Evolutionary conservation across 2,113 vertebrate species (phyloP).

Genomic region (Cyprinus carpio): DNA sequence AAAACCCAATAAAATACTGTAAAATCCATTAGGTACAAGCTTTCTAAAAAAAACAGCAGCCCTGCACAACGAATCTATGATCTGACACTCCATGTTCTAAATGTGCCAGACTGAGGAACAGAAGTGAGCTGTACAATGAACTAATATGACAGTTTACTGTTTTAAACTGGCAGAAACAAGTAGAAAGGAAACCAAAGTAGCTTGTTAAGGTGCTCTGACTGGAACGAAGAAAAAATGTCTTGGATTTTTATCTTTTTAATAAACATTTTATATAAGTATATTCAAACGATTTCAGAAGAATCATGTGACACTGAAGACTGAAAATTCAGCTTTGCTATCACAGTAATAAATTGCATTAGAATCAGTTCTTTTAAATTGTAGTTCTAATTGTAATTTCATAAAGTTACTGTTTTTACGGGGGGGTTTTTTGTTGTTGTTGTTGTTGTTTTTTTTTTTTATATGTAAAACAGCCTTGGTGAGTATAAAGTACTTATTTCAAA

Average conservation of each 20-base stretch:
- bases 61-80: not conserved
- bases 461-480: not conserved
- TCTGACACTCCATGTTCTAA: conserved; percentile 3
- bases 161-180: not conserved
- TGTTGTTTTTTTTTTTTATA: no score
- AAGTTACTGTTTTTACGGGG: no score
- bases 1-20: not conserved
- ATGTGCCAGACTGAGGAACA: not conserved
- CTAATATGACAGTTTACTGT: not conserved
- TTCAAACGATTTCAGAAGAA: not conserved
- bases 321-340: no score
- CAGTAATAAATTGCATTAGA: no score
- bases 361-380: no score
- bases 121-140: not conserved
- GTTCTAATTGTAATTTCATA: no score
- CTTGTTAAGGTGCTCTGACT: not conserved
- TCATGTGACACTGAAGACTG: not conserved
- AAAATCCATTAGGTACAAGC: not conserved
- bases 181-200: not conserved
- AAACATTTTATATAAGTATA: not conserved
- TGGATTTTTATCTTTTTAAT: not conserved
- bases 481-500: no score
- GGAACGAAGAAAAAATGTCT: no score
- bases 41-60: conserved; percentile 7
- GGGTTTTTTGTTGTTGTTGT: no score